These are phyloP conservation scores for Notamacropus eugenii DNA, from an alignment of 2,797 vertebrate genomes.

Conservation along the genomic window DNA sequence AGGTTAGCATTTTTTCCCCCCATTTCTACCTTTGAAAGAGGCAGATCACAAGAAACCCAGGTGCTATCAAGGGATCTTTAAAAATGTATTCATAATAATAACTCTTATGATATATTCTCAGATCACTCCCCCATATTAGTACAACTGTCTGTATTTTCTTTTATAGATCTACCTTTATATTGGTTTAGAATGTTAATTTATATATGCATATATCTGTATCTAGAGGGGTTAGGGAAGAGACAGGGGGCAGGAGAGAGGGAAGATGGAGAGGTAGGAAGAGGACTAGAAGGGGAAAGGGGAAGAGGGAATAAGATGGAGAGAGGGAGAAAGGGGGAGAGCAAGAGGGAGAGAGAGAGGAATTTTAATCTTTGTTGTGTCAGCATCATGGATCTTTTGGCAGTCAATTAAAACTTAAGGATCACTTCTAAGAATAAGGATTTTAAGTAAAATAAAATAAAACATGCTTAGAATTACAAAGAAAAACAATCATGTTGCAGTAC, in stretches of 20 bases:
- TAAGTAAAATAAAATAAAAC: not conserved
- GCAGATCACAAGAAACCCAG: conserved; percentile 26
- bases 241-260: no score
- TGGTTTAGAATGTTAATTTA: conserved; percentile 12
- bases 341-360: not conserved
- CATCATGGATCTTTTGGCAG: not conserved
- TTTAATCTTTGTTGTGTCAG: not conserved
- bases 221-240: no score
- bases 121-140: not conserved
- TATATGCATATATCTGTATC: no score
- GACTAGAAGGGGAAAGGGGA: no score
- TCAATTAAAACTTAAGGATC: not conserved
- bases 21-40: not conserved
- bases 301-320: no score
- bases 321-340: no score
- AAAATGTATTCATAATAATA: not conserved
- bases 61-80: not conserved
- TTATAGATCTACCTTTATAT: conserved; percentile 10
- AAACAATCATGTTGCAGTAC: not conserved
- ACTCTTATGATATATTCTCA: not conserved
- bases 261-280: no score
- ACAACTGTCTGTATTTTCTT: not conserved
- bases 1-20: not conserved
- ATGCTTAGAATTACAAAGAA: not conserved
- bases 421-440: not conserved